Base-by-base conservation (phyloP, 1,140 invertebrate genomes). In the Patella vulgata region DNA sequence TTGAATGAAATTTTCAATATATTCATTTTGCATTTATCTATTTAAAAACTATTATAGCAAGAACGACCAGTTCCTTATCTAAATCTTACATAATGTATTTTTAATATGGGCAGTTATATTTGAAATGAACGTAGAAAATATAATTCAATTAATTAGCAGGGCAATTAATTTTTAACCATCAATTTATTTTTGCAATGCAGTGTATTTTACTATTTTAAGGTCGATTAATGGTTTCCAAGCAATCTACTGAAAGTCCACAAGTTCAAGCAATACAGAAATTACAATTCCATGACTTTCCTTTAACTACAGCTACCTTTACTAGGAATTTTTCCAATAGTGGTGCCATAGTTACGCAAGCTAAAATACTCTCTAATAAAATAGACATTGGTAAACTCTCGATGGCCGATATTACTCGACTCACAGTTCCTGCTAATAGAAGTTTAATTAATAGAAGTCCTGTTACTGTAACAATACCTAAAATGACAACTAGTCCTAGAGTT, bases 281-380 rank as follows among this genome's bases (percentile, higher is more conserved):
- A 25, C 75, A 80, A 51, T 78, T 72, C 58, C 74, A 73, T 53
- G 78, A 79, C 42, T 79, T 78, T 58, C 72, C 74, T 12, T 43
- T 76, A 23, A 74, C 75, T 3, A 78, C 73, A 17, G 62, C 70
- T 8, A 58, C 67, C 11, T 11, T 11, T 6, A 46, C 9, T n/a
- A n/a, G n/a, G n/a, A n/a, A n/a, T n/a, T n/a, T n/a, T n/a, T 25
- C 33, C 11, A 27, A 54, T 33, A 40, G 21, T 46, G 21, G 31
- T 54, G 4, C 27, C 14, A 27, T 42, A 47, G 33, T 27, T 2
- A 28, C 50, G 12, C 40, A 40, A 19, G 27, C 43, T 31, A 50
- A 27, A 28, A 8, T 25, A 12, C 17, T 40, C 28, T 14, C 40
- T 40, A 33, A 21, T 11, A 19, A 19, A 25, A 28, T 31, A 4